Conservation (phyloP, 2,113 vertebrate genomes). For the Theropithecus gelada region DNA sequence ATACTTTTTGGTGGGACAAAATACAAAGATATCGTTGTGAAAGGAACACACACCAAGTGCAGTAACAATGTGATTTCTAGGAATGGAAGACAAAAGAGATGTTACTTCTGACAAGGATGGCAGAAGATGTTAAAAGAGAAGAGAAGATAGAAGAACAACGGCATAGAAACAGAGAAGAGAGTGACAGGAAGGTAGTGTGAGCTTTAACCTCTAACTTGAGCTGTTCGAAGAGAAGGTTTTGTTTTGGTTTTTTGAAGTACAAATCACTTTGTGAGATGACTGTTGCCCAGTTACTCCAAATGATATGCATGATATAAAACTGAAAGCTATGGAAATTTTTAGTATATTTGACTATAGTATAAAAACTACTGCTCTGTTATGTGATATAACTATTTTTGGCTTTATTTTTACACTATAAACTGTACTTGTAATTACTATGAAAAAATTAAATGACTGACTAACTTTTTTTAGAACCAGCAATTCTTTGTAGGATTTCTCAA, state of each 20-base stretch:
- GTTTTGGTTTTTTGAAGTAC: neutral
- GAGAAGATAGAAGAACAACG: conserved; percentile 70
- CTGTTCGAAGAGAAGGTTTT: neutral
- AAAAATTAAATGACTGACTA: neutral
- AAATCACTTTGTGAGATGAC: neutral
- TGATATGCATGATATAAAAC: neutral
- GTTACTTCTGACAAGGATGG: conserved; percentile 75
- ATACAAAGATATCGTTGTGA: neutral
- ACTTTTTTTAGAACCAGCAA: neutral
- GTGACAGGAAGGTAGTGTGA: conserved; percentile 68
- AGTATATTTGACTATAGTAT: neutral
- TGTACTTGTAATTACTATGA: neutral
- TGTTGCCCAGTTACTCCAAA: neutral
- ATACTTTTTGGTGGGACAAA: neutral
- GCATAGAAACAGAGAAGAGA: conserved; percentile 70
- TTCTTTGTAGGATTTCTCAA: neutral
- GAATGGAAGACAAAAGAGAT: conserved; percentile 80
- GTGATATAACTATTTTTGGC: neutral
- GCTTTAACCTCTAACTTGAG: neutral
- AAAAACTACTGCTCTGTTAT: neutral
- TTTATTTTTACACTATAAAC: neutral
- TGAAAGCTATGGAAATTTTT: neutral
- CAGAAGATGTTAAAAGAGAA: conserved; percentile 77
- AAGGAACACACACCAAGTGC: neutral
- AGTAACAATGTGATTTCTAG: conserved; percentile 40